Evolutionary conservation across 1,140 invertebrate genomes (phyloP).

Genomic region (Tetramorium simillimum): DNA sequence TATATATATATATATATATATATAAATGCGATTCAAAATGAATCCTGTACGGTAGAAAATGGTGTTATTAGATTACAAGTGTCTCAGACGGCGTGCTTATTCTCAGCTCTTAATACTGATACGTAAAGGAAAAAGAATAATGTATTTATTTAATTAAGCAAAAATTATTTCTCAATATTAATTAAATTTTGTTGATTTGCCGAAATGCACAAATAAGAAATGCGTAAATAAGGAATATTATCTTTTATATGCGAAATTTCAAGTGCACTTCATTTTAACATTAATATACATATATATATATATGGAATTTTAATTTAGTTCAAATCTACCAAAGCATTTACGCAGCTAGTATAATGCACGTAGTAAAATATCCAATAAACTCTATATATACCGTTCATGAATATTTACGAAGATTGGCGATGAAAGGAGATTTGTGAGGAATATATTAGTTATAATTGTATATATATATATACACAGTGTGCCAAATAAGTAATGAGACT

Average conservation of each 20-base stretch:
- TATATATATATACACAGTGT: too few relatives aligned
- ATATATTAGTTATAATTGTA: constrained; percentile 8
- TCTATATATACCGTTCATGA: neutral
- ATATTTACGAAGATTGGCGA: constrained; percentile 19
- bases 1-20: neutral
- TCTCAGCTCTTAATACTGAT: constrained; percentile 16
- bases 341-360: neutral
- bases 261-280: constrained; percentile 4
- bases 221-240: constrained; percentile 12
- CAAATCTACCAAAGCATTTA: neutral
- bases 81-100: neutral
- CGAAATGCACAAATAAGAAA: too few relatives aligned
- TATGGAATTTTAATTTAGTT: neutral
- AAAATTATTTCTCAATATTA: neutral
- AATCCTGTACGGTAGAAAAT: constrained; percentile 5
- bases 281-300: neutral
- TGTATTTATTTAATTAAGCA: neutral
- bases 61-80: neutral
- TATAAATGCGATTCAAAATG: constrained; percentile 3
- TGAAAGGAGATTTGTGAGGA: neutral
- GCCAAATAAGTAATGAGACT: too few relatives aligned
- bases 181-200: constrained; percentile 12
- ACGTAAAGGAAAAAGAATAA: neutral
- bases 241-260: neutral
- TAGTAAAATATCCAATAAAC: neutral